These are phyloP conservation scores for Pipistrellus pygmaeus DNA, from an alignment of 2,797 vertebrate genomes.

Conservation along the genomic window DNA sequence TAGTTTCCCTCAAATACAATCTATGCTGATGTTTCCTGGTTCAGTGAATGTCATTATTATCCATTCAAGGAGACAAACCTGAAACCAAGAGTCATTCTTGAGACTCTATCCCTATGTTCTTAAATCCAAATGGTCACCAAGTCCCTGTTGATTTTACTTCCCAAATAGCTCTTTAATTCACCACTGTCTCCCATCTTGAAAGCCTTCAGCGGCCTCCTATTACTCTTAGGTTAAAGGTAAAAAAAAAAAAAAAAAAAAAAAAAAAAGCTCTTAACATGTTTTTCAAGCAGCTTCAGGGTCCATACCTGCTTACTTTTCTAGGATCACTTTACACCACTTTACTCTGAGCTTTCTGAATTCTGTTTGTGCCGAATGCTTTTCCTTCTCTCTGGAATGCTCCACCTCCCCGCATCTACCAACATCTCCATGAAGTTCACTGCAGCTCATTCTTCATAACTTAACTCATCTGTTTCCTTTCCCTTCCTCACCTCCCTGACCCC, in stretches of 20 bases:
- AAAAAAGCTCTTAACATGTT: not conserved
- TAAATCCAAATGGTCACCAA: not conserved
- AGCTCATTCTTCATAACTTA: not conserved
- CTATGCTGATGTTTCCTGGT: not conserved
- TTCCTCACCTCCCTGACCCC: not conserved
- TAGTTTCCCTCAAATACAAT: not conserved
- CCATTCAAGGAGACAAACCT: not conserved
- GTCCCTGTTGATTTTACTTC: not conserved
- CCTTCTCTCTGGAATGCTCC: not conserved
- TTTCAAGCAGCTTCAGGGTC: not conserved
- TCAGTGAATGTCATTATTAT: not conserved
- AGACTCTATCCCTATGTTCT: not conserved
- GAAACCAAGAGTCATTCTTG: not conserved
- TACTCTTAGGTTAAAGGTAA: not conserved
- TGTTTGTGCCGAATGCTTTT: not conserved
- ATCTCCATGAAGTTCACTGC: not conserved
- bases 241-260: not conserved
- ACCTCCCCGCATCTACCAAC: too few species aligned
- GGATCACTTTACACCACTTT: not conserved
- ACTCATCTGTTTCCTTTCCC: not conserved
- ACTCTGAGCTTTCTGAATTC: not conserved
- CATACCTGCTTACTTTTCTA: not conserved
- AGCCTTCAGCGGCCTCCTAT: not conserved
- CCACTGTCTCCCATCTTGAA: not conserved
- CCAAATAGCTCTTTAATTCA: not conserved